Evolutionary conservation across 2,888 invertebrate genomes (phyloP).

Genomic region (Micropterix aruncella): DNA sequence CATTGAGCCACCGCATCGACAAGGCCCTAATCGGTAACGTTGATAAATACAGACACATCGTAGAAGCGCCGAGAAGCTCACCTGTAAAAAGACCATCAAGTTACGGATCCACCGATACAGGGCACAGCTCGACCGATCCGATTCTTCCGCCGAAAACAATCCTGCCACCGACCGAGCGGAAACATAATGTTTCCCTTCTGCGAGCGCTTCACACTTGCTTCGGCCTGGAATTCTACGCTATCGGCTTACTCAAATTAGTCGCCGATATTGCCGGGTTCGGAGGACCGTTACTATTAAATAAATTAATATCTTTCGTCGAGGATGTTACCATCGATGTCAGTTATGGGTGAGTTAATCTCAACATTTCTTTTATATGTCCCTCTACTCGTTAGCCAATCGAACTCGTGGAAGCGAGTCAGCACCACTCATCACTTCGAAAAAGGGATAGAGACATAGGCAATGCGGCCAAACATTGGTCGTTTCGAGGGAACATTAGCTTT

Average conservation of each 20-base stretch:
- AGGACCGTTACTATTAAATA: slow-evolving; percentile 78
- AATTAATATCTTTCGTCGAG: slow-evolving; percentile 66
- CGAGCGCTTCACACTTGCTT: slow-evolving; percentile 61
- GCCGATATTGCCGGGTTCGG: slow-evolving; percentile 78
- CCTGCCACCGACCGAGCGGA: slow-evolving; percentile 6
- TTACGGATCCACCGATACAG: slow-evolving; percentile 25
- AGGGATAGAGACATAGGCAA: too few species aligned
- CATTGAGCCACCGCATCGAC: slow-evolving; percentile 45
- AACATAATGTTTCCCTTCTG: slow-evolving; percentile 41
- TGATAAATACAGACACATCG: slow-evolving; percentile 20
- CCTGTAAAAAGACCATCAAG: slow-evolving; percentile 19
- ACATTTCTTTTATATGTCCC: too few species aligned
- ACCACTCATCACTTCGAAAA: too few species aligned
- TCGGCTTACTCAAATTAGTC: slow-evolving; percentile 70
- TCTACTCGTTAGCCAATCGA: too few species aligned
- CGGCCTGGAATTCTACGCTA: slow-evolving; percentile 68
- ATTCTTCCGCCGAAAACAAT: slow-evolving; percentile 8
- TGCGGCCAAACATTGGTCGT: too few species aligned
- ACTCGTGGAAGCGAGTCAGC: too few species aligned
- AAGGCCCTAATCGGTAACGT: slow-evolving; percentile 38
- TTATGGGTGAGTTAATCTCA: slow-evolving; percentile 44
- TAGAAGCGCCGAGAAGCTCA: slow-evolving; percentile 7
- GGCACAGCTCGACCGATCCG: slow-evolving; percentile 4
- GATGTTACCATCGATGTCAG: slow-evolving; percentile 49
- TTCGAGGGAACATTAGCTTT: too few species aligned